A percentile compares a stretch with the other conserved stretches of the same genome.
phyloP scores from a whole-genome alignment of 2,888 invertebrate genomes.

The Plagiodera versicolora region DNA sequence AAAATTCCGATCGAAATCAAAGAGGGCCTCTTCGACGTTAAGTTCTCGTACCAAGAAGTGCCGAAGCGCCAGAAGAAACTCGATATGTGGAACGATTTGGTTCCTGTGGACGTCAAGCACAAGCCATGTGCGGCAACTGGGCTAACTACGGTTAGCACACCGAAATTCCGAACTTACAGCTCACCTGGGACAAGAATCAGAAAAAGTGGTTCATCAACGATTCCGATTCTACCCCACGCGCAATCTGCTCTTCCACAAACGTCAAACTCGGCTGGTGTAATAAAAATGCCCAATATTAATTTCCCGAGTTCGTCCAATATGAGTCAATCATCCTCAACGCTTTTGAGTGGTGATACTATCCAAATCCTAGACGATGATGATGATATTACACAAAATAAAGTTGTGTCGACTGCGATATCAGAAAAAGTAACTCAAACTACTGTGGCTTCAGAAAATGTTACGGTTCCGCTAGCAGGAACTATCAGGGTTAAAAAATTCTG shows the following conservation, averaged over 20 bases:
- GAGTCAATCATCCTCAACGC: too few species aligned
- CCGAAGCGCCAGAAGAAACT: slow-evolving; percentile 3
- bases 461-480: not conserved
- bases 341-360: too few species aligned
- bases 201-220: too few species aligned
- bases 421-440: not conserved
- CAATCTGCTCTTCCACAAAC: not conserved
- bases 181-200: too few species aligned
- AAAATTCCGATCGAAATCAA: slow-evolving; percentile 14
- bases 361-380: too few species aligned
- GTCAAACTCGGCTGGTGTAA: not conserved
- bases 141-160: not conserved
- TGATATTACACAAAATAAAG: not conserved
- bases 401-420: not conserved
- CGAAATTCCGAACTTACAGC: too few species aligned
- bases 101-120: slow-evolving; percentile 9
- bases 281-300: too few species aligned
- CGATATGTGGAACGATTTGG: slow-evolving; percentile 17
- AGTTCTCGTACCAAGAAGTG: not conserved
- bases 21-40: slow-evolving; percentile 13
- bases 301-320: too few species aligned
- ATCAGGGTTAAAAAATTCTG: not conserved
- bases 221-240: too few species aligned
- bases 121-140: not conserved
- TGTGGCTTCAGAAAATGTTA: not conserved